These are phyloP conservation scores for Sussaba pulchella DNA, from an alignment of 2,888 invertebrate species.

Conservation along the genomic window DNA sequence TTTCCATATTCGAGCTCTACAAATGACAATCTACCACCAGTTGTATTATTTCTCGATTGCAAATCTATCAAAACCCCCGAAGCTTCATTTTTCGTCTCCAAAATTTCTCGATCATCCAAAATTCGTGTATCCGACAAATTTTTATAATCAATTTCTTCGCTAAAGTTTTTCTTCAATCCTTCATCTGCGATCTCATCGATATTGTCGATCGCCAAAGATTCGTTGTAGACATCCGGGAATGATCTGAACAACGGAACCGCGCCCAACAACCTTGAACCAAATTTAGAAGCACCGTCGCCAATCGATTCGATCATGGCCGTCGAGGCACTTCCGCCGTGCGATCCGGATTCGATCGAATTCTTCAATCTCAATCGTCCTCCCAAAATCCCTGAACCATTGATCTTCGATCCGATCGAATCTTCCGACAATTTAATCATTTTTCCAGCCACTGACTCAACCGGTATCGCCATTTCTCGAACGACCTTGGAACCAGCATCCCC, in stretches of 20 bases:
- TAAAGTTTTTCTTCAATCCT: not conserved
- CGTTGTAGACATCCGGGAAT: slow-evolving; percentile 9
- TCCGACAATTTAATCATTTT: not conserved
- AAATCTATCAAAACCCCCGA: not conserved
- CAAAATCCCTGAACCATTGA: not conserved
- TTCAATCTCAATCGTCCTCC: not conserved
- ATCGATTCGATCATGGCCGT: not conserved
- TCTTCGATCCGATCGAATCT: not conserved
- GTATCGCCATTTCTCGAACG: not conserved
- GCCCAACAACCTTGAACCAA: slow-evolving; percentile 11
- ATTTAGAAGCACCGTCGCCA: not conserved
- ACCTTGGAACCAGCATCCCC: not conserved
- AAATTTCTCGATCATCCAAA: not conserved
- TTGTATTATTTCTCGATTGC: not conserved
- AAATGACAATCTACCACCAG: not conserved
- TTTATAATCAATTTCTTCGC: not conserved
- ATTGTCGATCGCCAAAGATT: not conserved
- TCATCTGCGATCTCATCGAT: not conserved
- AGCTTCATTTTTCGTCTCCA: not conserved
- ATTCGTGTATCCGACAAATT: not conserved
- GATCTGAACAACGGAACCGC: slow-evolving; percentile 36
- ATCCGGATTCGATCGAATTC: not conserved
- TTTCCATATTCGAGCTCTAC: not conserved
- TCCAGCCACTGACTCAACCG: not conserved
- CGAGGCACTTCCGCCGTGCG: not conserved